A percentile compares a stretch with the other conserved stretches of the same genome.
These are phyloP conservation scores for Echeneis naucrates DNA, from an alignment of 2,797 vertebrate genomes.

Conservation along the genomic window DNA sequence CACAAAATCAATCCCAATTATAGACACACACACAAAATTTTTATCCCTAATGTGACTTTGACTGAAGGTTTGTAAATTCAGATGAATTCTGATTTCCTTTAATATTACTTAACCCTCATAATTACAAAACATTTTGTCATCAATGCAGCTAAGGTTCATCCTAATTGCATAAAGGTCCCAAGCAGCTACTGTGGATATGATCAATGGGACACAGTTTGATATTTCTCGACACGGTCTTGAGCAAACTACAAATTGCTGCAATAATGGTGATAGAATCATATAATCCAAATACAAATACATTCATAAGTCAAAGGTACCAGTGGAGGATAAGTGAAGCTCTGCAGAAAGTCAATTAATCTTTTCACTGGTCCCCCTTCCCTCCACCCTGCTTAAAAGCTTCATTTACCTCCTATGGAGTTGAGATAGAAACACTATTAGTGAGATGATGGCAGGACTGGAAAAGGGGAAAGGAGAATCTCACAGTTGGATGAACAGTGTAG, in stretches of 20 bases:
- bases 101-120: constrained; percentile 17
- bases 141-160: constrained; percentile 17
- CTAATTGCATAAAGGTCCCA: constrained; percentile 48
- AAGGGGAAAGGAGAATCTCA: constrained; percentile 92
- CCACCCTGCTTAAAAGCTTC: constrained; percentile 90
- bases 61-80: not conserved
- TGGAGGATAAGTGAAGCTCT: constrained; percentile 79
- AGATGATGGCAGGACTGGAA: constrained; percentile 94
- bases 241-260: constrained; percentile 66
- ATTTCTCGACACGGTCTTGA: constrained; percentile 63
- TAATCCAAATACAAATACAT: constrained; percentile 78
- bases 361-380: constrained; percentile 75
- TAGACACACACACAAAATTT: not conserved
- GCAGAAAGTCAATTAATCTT: constrained; percentile 84
- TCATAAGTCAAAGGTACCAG: constrained; percentile 78
- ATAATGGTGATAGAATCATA: constrained; percentile 72
- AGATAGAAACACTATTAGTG: constrained; percentile 98
- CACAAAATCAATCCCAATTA: not conserved
- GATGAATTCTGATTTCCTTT: constrained; percentile 12
- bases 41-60: not conserved
- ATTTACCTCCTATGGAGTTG: constrained; percentile 96
- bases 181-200: constrained; percentile 43
- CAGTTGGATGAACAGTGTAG: constrained; percentile 96
- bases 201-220: constrained; percentile 69
- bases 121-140: constrained; percentile 41